Base-by-base conservation (phyloP, 2,113 vertebrate genomes). In the Seriola dumerili region DNA sequence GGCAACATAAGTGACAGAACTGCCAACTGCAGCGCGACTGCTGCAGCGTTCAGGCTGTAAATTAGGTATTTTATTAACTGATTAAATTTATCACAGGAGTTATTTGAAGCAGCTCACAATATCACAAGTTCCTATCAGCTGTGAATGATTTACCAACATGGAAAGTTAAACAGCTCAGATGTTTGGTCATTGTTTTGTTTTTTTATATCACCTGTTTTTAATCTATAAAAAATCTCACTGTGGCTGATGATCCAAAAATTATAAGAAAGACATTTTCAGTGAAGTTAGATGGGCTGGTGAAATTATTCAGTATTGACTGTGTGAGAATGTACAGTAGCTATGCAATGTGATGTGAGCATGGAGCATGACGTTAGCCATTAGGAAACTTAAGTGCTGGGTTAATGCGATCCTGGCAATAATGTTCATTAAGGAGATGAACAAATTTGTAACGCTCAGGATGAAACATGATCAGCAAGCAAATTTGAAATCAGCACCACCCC, bases 391-490 rank as follows among this genome's bases (percentile, higher is more conserved):
- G 88, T 90, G 88, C 81, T 81, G 79, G 81, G 68, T 90, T 90
- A 89, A 91, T 88, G 92, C 42, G 4, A 74, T 79, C 59, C 88
- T 86, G 87, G 79, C 89, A 84, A 84, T 89, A 90, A 78, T 72
- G 64, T 89, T 91, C 89, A 91, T 93, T 91, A 93, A 83, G 81
- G 68, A 89, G 78, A 93, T 84, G 85, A 88, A 88, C 57, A 78
- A 89, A 83, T 90, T 78, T 87, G 89, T 58, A 68, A 84, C 44
- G 42, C 85, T 82, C 52, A n/a, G 50, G 71, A 83, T 75, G 76
- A 85, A 88, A 68, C 85, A 87, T 80, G 87, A 88, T 85, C 79
- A 42, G 83, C 69, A 76, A 88, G 83, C 79, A 63, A 46, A 88
- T 85, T 29, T 80, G 54, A 73, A 74, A 81, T 57, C 72, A 29